phyloP scores from a whole-genome alignment of 2,888 invertebrate species.

The Drosophila quinaria region DNA sequence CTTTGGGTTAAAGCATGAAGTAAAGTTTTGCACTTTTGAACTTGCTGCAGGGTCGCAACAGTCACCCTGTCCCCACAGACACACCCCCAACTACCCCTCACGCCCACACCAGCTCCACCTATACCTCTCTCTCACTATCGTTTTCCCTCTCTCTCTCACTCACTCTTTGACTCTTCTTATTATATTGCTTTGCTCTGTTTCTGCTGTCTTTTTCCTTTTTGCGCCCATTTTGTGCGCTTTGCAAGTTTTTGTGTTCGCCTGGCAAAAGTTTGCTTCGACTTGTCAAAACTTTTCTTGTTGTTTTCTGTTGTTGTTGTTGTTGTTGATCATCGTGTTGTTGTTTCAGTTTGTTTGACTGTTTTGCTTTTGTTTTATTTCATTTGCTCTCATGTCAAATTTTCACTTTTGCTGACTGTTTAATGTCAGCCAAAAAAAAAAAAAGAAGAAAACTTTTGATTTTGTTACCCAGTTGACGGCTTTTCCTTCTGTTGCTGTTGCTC shows the following conservation, averaged over 20 bases:
- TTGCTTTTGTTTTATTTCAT: slow-evolving; percentile 67
- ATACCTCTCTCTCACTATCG: slow-evolving; percentile 7
- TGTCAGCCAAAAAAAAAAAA: slow-evolving; percentile 55
- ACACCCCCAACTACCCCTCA: not conserved
- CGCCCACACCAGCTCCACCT: not conserved
- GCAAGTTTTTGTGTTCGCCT: slow-evolving; percentile 56
- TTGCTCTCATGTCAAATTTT: slow-evolving; percentile 75
- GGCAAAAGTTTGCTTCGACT: slow-evolving; percentile 68
- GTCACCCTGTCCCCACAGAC: not conserved
- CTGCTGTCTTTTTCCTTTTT: slow-evolving; percentile 37
- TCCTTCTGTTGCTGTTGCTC: slow-evolving; percentile 5
- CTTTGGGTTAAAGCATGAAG: slow-evolving; percentile 63
- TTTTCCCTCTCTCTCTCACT: not conserved
- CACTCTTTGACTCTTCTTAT: not conserved
- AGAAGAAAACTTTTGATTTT: slow-evolving; percentile 46
- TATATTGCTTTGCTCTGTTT: not conserved
- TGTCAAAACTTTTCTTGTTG: slow-evolving; percentile 68
- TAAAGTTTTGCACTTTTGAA: slow-evolving; percentile 76
- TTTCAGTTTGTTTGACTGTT: slow-evolving; percentile 40
- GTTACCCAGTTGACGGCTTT: slow-evolving; percentile 33
- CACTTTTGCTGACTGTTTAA: slow-evolving; percentile 79
- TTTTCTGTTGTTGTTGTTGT: slow-evolving; percentile 32
- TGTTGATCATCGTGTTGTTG: slow-evolving; percentile 15
- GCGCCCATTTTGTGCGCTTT: slow-evolving; percentile 69
- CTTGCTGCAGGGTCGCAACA: slow-evolving; percentile 65